These are phyloP conservation scores for Pinna nobilis DNA, from an alignment of 1,140 invertebrate genomes.

Conservation along the genomic window DNA sequence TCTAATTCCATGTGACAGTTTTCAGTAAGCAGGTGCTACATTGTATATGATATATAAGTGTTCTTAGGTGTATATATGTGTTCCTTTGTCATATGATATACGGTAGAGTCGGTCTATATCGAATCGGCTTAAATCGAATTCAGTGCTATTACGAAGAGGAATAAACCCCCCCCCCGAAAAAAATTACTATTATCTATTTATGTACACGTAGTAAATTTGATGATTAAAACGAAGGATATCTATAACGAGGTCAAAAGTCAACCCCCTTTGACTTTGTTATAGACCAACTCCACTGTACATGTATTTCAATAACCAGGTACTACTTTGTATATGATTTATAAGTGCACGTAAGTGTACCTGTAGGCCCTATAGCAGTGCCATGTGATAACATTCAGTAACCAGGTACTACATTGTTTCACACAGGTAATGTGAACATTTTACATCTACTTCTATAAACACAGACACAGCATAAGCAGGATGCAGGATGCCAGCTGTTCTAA, in stretches of 20 bases:
- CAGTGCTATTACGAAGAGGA: background rate
- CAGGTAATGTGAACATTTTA: slow-evolving; percentile 33
- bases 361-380: background rate
- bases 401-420: slow-evolving; percentile 20
- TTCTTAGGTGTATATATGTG: too few relatives aligned
- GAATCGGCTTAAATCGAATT: background rate
- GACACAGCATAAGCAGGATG: slow-evolving; percentile 30
- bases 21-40: too few relatives aligned
- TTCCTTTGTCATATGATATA: too few relatives aligned
- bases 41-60: too few relatives aligned
- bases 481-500: slow-evolving; percentile 27
- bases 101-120: too few relatives aligned
- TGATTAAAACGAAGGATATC: too few relatives aligned
- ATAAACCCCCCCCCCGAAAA: background rate
- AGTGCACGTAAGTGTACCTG: background rate
- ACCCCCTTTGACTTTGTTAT: too few relatives aligned
- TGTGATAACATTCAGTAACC: background rate
- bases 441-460: slow-evolving; percentile 7
- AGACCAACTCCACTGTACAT: background rate
- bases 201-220: background rate
- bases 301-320: too few relatives aligned
- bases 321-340: background rate
- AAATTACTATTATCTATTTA: too few relatives aligned
- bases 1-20: too few relatives aligned
- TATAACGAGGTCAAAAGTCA: too few relatives aligned